Evolutionary conservation across 2,797 vertebrate species (phyloP).

Genomic region (Microtus californicus): DNA sequence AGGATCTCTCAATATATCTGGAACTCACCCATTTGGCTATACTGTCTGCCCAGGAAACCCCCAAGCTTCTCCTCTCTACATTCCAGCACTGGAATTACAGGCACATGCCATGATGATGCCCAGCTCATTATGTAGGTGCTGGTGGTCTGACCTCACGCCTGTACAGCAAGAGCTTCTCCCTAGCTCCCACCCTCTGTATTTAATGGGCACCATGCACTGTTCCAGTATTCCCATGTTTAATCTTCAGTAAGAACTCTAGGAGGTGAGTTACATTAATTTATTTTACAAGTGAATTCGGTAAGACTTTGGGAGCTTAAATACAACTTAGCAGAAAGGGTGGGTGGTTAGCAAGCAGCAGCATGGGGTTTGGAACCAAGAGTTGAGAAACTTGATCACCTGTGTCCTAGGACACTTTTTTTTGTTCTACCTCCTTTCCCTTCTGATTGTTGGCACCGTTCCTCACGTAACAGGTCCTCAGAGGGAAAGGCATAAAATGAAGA

Average conservation of each 20-base stretch:
- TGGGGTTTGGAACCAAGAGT: neutral
- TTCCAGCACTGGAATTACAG: neutral
- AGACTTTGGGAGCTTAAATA: neutral
- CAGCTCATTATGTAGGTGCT: neutral
- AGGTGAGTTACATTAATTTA: conserved; percentile 7
- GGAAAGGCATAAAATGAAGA: neutral
- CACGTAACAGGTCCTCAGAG: neutral
- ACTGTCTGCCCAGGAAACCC: neutral
- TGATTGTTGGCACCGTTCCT: neutral
- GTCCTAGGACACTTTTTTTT: neutral
- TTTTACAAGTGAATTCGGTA: conserved; percentile 39
- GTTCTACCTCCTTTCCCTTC: neutral
- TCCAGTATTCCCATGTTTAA: neutral
- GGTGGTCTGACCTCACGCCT: neutral
- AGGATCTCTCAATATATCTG: neutral
- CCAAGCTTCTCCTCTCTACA: neutral
- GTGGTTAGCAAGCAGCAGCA: neutral
- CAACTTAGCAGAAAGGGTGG: neutral
- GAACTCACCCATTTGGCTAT: neutral
- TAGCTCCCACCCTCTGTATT: neutral
- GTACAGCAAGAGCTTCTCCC: too few relatives aligned
- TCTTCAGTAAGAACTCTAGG: neutral
- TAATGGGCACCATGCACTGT: neutral
- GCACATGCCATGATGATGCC: neutral
- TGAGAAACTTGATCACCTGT: neutral